Evolutionary conservation across 1,140 invertebrate species (phyloP).

Genomic region (Drosophila busckii): DNA sequence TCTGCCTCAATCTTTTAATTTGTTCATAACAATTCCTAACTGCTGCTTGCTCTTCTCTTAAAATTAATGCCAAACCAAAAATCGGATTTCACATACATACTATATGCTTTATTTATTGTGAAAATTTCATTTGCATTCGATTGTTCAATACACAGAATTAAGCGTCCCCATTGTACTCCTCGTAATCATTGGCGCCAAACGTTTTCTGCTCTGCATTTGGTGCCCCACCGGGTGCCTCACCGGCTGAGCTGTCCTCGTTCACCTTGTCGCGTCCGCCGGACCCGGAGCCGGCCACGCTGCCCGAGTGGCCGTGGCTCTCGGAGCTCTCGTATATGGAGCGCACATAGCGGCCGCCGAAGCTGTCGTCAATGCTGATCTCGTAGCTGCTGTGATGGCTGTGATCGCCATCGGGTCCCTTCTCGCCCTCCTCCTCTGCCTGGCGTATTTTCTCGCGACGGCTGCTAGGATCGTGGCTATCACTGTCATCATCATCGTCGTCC

Average conservation of each 20-base stretch:
- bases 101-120: conserved; percentile 17
- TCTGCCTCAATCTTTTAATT: too few relatives aligned
- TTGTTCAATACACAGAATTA: conserved; percentile 1
- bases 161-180: conserved; percentile 27
- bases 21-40: too few relatives aligned
- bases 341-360: conserved; percentile 54
- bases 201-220: neutral
- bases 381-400: conserved; percentile 66
- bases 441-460: neutral
- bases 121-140: conserved; percentile 2
- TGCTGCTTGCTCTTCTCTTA: too few relatives aligned
- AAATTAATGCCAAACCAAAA: too few relatives aligned
- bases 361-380: conserved; percentile 66
- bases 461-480: conserved; percentile 39
- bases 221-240: neutral
- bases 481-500: conserved; percentile 47
- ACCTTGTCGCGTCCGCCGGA: conserved; percentile 2
- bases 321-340: conserved; percentile 63
- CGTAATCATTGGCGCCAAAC: conserved; percentile 32
- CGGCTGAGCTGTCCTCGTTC: neutral
- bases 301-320: conserved; percentile 51
- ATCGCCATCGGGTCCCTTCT: neutral
- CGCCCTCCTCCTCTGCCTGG: neutral
- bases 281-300: conserved; percentile 22
- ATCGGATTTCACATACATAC: too few relatives aligned